Conservation (phyloP, 2,888 invertebrate species). For the Neocrepidodera transversa region DNA sequence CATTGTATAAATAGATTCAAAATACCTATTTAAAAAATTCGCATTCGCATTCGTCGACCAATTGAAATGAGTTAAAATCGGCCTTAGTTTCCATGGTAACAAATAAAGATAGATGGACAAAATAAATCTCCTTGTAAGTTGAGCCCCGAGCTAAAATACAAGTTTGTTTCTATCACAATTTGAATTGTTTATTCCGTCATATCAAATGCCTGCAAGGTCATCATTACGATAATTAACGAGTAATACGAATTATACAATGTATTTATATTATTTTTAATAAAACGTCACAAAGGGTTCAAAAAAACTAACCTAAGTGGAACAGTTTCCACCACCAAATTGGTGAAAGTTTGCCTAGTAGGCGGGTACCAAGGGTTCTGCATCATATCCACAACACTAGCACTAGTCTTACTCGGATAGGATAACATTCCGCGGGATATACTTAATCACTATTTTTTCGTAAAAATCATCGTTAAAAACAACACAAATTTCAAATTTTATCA, state of each 20-base stretch:
- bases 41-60: too few species aligned
- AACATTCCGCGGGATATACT: constrained; percentile 11
- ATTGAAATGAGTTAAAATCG: too few species aligned
- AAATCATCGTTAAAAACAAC: not conserved
- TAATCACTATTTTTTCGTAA: not conserved
- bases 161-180: too few species aligned
- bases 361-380: constrained; percentile 46
- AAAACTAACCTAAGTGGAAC: constrained; percentile 55
- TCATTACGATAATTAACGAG: constrained; percentile 36
- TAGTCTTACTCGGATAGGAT: constrained; percentile 4
- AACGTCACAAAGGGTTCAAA: constrained; percentile 3
- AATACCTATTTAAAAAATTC: too few species aligned
- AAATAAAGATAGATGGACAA: not conserved
- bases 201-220: constrained; percentile 42
- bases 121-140: constrained; percentile 11
- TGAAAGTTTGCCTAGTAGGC: constrained; percentile 44
- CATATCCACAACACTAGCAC: constrained; percentile 18
- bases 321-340: constrained; percentile 52
- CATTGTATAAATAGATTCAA: too few species aligned
- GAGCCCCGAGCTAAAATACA: not conserved
- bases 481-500: too few species aligned
- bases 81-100: constrained; percentile 6
- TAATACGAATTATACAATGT: too few species aligned
- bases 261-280: too few species aligned
- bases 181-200: constrained; percentile 36